Conservation (phyloP, 1,140 invertebrate genomes). For the Caenorhabditis inopinata region DNA sequence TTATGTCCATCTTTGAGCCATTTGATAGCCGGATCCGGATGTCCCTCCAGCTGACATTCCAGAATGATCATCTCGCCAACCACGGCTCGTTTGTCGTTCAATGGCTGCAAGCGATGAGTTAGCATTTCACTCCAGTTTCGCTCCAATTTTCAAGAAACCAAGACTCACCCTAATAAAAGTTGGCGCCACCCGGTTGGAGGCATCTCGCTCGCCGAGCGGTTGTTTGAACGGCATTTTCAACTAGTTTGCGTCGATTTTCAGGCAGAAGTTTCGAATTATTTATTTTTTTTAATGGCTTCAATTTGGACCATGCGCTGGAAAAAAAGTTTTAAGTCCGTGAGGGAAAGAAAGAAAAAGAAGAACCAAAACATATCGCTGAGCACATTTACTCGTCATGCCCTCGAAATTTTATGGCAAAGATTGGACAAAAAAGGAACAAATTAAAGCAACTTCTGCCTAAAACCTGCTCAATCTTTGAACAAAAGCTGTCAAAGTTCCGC, state of each 20-base stretch:
- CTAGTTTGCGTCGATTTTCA: conserved; percentile 4
- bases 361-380: no score
- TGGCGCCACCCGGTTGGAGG: conserved; percentile 55
- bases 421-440: no score
- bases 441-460: no score
- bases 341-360: no score
- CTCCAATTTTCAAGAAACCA: neutral
- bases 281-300: neutral
- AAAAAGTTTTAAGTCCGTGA: no score
- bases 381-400: no score
- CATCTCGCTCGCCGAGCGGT: conserved; percentile 56
- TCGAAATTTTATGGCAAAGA: no score
- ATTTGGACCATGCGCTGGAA: conserved; percentile 14
- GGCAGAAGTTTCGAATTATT: neutral
- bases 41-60: conserved; percentile 62
- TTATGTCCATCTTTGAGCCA: conserved; percentile 65
- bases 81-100: conserved; percentile 61
- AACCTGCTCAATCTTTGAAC: no score
- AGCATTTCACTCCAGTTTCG: neutral
- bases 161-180: conserved; percentile 57
- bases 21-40: conserved; percentile 52
- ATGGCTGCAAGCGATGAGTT: conserved; percentile 48
- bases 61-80: conserved; percentile 62
- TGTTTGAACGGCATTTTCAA: conserved; percentile 58
- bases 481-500: no score